Evolutionary conservation across 2,113 vertebrate species (phyloP), one percentile per base, ranked within the genome.

Genomic region (Columba janthina): DNA sequence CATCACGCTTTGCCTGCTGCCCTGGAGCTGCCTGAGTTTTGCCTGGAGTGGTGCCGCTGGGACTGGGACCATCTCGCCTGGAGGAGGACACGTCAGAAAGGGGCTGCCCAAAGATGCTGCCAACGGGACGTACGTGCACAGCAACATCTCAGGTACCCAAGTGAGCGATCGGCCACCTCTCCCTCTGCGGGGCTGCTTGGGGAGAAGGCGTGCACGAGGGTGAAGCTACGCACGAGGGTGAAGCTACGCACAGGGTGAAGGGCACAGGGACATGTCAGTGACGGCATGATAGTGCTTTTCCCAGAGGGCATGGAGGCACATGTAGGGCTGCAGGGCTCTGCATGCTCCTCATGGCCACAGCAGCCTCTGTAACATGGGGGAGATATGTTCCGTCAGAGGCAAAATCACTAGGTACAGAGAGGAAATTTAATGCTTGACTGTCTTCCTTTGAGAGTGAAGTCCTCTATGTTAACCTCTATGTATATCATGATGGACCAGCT

Each of bases 61-160:
- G 42, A 38, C 75, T 4, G 1, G 22, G 42, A 70, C 76, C 2
- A 3, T 92, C 76, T 91, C 29, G 5, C 21, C 72, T 0, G 11
- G 19, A 8, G 54, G 70, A 69, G 92, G 73, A 93, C 85, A 61
- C 14, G 1, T 56, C 83, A 66, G 84, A 84, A 96, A 88, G 69
- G 62, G 56, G 36, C 88, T 80, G 79, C 73, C 38, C 51, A 51
- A 48, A 36, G 93, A 94, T 14, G 4, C 3, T 34, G 73, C 62
- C 85, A 97, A 97, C 5, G 56, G 76, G 70, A 96, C 90, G 65
- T 51, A 78, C 4, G 1, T 8, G 50, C 85, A 61, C 51, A 76
- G 82, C 94, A 97, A 97, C 76, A 48, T 44, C 34, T 97, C 97
- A 97, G 96, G 97, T 97, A 97, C 80, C 7, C 0, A 6, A 61